Conservation (phyloP, 64 coral and sea anemone species). For the Pachyseris speciosa region DNA sequence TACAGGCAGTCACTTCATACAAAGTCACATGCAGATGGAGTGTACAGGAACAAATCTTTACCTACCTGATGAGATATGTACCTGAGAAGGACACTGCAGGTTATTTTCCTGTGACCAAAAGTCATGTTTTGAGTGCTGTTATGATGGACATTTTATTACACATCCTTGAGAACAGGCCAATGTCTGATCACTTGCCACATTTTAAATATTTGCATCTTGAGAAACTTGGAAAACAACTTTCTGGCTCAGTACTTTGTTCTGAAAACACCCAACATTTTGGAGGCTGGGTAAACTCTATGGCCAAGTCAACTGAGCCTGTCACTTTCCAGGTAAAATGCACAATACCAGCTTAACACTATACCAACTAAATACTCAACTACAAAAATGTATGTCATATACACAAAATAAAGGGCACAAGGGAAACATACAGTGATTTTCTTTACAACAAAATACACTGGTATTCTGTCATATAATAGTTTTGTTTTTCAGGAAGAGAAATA, state of each 20-base stretch:
- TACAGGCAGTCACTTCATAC: neutral
- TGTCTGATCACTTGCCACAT: conserved; percentile 12
- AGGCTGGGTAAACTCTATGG: conserved; percentile 27
- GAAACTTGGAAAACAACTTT: conserved; percentile 24
- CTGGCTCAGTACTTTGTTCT: conserved; percentile 33
- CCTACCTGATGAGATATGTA: neutral
- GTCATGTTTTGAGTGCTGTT: conserved; percentile 45
- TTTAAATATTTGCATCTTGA: conserved; percentile 11
- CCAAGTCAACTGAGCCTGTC: conserved; percentile 34
- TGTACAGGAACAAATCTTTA: neutral
- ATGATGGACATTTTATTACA: conserved; percentile 54
- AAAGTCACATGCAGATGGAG: neutral
- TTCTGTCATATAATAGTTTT: no score
- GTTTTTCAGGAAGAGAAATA: no score
- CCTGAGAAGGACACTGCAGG: neutral
- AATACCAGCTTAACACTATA: no score
- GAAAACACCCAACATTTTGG: conserved; percentile 46
- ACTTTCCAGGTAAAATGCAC: neutral
- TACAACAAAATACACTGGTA: no score
- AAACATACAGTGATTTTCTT: no score
- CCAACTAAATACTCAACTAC: neutral
- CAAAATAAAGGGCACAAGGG: neutral
- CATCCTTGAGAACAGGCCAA: conserved; percentile 39
- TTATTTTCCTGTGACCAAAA: conserved; percentile 39
- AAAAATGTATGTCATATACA: neutral